Evolutionary conservation across 2,113 vertebrate genomes (phyloP).

Genomic region (Pseudorhombus dupliciocellatus): DNA sequence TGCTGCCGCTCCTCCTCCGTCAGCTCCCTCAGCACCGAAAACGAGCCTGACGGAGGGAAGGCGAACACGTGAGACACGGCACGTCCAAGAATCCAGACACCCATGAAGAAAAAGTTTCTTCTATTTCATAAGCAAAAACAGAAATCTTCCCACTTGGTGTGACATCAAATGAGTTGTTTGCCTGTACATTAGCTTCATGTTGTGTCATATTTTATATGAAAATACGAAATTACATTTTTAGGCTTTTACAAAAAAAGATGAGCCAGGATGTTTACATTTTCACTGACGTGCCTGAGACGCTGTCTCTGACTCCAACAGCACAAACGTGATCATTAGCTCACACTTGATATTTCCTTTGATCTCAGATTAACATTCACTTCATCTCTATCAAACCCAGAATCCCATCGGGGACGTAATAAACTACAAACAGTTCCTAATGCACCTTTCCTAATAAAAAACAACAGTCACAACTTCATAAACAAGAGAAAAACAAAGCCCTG

Average conservation of each 20-base stretch:
- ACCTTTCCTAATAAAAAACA: slow-evolving; percentile 60
- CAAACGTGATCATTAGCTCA: neutral
- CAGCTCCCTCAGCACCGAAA: slow-evolving; percentile 84
- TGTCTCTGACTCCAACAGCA: neutral
- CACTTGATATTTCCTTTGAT: neutral
- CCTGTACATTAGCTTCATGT: too few species aligned
- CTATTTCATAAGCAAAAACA: neutral
- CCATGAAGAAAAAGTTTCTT: too few species aligned
- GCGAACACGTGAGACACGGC: too few species aligned
- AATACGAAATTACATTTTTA: neutral
- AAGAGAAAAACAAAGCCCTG: slow-evolving; percentile 70
- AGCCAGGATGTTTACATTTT: neutral
- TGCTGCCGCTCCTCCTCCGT: slow-evolving; percentile 98
- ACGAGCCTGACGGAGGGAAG: slow-evolving; percentile 36
- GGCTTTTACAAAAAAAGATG: too few species aligned
- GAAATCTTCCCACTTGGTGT: too few species aligned
- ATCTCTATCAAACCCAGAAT: slow-evolving; percentile 65
- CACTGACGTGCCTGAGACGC: neutral
- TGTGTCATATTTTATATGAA: too few species aligned
- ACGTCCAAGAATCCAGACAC: too few species aligned
- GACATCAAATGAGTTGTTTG: too few species aligned
- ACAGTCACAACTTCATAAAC: slow-evolving; percentile 71
- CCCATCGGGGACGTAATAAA: slow-evolving; percentile 58
- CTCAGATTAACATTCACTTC: slow-evolving; percentile 54
- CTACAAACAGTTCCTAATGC: slow-evolving; percentile 68